Conservation (phyloP, 1,140 invertebrate genomes). For the Zaprionus vittiger region DNA sequence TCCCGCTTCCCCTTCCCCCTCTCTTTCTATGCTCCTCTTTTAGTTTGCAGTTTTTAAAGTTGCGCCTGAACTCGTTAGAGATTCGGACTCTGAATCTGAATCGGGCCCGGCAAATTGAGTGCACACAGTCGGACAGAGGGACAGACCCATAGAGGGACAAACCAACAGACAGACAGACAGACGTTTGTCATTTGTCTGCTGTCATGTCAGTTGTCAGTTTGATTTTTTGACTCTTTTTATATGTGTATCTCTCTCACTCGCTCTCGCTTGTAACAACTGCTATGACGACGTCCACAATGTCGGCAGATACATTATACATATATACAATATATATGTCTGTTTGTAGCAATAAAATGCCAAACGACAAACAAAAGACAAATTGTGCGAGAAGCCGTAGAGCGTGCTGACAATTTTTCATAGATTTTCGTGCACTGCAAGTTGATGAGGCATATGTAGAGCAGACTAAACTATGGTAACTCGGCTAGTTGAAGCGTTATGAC, state of each 20-base stretch:
- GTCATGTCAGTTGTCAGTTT: conserved; percentile 82
- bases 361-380: conserved; percentile 71
- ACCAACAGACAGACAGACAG: conserved; percentile 46
- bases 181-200: conserved; percentile 82
- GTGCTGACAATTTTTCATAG: conserved; percentile 64
- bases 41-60: conserved; percentile 50
- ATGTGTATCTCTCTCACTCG: conserved; percentile 7
- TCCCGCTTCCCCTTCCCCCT: neutral
- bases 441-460: conserved; percentile 11
- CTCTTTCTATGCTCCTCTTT: conserved; percentile 22
- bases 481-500: neutral
- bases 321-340: conserved; percentile 11
- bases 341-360: conserved; percentile 49
- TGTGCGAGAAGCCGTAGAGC: conserved; percentile 36
- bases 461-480: neutral
- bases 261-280: conserved; percentile 53
- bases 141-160: conserved; percentile 34
- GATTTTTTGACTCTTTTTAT: conserved; percentile 73
- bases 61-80: conserved; percentile 47
- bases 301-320: conserved; percentile 29
- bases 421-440: conserved; percentile 25
- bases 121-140: conserved; percentile 43
- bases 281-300: conserved; percentile 48
- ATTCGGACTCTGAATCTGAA: conserved; percentile 32
- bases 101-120: conserved; percentile 69